These are phyloP conservation scores for Catocala fraxini DNA, from an alignment of 2,888 invertebrate species.

Conservation along the genomic window DNA sequence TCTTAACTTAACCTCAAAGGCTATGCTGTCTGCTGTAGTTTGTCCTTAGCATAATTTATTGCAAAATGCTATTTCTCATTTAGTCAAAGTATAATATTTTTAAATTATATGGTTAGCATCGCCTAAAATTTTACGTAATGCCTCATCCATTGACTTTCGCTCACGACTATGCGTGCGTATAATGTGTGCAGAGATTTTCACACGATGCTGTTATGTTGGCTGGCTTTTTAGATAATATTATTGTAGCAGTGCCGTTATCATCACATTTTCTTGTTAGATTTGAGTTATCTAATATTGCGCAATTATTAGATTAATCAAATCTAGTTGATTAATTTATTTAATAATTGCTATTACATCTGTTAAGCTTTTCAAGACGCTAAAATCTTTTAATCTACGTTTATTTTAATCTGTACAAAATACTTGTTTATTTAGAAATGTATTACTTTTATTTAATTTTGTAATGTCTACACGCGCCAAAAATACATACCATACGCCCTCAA, in stretches of 20 bases:
- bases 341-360: too few relatives aligned
- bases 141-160: slow-evolving; percentile 66
- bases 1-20: not conserved
- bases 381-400: too few relatives aligned
- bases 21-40: slow-evolving; percentile 3
- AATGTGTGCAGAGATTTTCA: slow-evolving; percentile 74
- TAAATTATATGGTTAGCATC: slow-evolving; percentile 45
- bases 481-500: slow-evolving; percentile 14
- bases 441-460: not conserved
- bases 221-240: slow-evolving; percentile 44
- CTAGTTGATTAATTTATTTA: too few relatives aligned
- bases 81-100: slow-evolving; percentile 38
- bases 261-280: slow-evolving; percentile 19
- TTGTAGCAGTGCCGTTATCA: slow-evolving; percentile 28
- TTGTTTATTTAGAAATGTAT: too few relatives aligned
- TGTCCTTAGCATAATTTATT: slow-evolving; percentile 14
- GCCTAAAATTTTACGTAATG: slow-evolving; percentile 64
- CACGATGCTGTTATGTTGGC: slow-evolving; percentile 64
- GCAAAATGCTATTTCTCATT: slow-evolving; percentile 30
- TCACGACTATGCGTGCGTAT: slow-evolving; percentile 72
- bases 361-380: too few relatives aligned
- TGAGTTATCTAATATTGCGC: not conserved
- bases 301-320: not conserved
- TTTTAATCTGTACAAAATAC: too few relatives aligned
- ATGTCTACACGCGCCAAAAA: not conserved